These are phyloP conservation scores for Seriola rivoliana DNA, from an alignment of 2,113 vertebrate species.

Conservation along the genomic window DNA sequence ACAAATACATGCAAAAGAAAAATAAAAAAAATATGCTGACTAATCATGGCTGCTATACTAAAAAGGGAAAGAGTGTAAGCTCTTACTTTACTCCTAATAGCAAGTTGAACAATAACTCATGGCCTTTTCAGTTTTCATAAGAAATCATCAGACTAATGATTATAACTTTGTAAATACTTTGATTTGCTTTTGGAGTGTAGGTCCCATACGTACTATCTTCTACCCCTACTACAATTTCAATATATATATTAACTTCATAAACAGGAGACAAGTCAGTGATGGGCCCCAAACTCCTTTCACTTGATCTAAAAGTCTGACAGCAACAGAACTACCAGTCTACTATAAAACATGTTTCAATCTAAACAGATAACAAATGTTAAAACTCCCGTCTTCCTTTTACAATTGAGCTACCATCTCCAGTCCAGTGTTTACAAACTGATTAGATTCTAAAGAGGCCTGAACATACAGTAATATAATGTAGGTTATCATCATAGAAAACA, in stretches of 20 bases:
- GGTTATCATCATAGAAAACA: conserved; percentile 31
- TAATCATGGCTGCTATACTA: conserved; percentile 62
- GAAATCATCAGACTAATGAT: conserved; percentile 60
- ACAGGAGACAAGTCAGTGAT: conserved; percentile 58
- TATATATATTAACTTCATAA: conserved; percentile 81
- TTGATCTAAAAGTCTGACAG: conserved; percentile 59
- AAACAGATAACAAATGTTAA: conserved; percentile 44
- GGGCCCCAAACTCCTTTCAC: conserved; percentile 48
- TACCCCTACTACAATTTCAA: conserved; percentile 73
- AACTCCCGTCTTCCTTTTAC: conserved; percentile 36
- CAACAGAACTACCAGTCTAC: conserved; percentile 70
- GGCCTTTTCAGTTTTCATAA: conserved; percentile 21
- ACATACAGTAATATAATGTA: conserved; percentile 8
- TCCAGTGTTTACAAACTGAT: conserved; percentile 72
- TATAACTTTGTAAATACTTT: conserved; percentile 59
- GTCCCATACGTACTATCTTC: conserved; percentile 65
- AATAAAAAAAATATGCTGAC: conserved; percentile 18
- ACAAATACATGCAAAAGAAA: conserved; percentile 67
- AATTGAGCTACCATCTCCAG: conserved; percentile 49
- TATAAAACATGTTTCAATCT: conserved; percentile 53
- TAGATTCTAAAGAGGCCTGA: conserved; percentile 27
- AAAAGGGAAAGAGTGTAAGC: conserved; percentile 47
- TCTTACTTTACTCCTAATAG: conserved; percentile 34
- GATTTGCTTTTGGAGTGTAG: conserved; percentile 56
- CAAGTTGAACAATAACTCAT: conserved; percentile 5